phyloP scores from a whole-genome alignment of 2,113 vertebrate species.

The Peromyscus polionotus region DNA sequence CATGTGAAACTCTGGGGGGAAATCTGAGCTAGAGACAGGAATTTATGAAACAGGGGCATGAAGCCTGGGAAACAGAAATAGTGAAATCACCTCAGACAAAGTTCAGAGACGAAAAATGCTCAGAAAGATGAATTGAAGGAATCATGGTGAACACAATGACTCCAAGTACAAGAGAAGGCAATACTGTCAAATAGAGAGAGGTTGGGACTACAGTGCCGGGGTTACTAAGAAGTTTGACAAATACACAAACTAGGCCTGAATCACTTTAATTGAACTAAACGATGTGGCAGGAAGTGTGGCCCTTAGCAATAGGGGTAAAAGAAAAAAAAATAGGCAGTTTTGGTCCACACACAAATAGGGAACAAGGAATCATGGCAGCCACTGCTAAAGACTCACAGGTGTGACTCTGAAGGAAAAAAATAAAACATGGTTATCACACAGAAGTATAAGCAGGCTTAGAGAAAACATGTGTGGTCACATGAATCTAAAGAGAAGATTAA shows the following conservation, averaged over 20 bases:
- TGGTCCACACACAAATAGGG: background rate
- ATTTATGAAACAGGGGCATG: background rate
- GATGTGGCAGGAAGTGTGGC: background rate
- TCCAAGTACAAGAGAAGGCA: background rate
- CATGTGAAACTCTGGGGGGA: background rate
- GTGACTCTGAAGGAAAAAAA: background rate
- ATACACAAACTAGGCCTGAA: background rate
- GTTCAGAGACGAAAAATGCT: background rate
- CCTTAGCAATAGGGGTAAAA: background rate
- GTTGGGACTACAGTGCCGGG: too few species aligned
- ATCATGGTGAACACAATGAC: background rate
- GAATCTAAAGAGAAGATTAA: background rate
- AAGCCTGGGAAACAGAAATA: background rate
- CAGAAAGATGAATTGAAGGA: background rate
- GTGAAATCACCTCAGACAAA: background rate
- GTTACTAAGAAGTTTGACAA: background rate
- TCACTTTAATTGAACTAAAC: background rate
- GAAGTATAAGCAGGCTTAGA: background rate
- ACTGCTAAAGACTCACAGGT: background rate
- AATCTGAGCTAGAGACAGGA: background rate
- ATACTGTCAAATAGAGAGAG: too few species aligned
- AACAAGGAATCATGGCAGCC: background rate
- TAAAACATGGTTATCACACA: background rate
- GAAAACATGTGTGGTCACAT: background rate
- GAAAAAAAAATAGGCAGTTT: background rate